Conservation (phyloP, 2,113 vertebrate species). For the Sminthopsis crassicaudata region DNA sequence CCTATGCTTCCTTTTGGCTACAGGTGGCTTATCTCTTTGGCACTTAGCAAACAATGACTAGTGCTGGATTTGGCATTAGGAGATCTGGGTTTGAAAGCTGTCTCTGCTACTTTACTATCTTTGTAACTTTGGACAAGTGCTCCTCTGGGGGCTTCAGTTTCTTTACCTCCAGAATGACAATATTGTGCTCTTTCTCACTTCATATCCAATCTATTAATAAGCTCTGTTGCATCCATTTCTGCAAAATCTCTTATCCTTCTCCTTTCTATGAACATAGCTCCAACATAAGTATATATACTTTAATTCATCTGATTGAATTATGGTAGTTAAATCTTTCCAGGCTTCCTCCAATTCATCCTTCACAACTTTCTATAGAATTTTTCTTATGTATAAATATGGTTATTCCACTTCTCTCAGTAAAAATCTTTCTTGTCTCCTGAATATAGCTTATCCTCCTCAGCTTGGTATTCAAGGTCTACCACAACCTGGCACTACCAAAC, state of each 20-base stretch:
- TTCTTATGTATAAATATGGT: background rate
- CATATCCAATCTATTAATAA: background rate
- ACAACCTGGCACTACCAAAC: background rate
- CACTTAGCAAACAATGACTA: background rate
- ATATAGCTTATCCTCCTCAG: background rate
- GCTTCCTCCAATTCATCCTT: background rate
- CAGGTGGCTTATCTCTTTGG: background rate
- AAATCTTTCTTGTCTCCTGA: background rate
- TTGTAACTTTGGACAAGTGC: too few relatives aligned
- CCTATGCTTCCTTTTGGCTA: background rate
- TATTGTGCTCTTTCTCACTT: background rate
- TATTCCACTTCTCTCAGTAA: background rate
- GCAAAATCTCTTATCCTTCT: background rate
- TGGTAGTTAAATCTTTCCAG: background rate
- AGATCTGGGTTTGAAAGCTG: background rate
- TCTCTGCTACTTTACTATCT: too few relatives aligned
- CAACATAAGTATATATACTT: background rate
- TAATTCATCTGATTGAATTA: background rate
- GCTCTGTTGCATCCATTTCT: background rate
- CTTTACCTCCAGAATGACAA: background rate
- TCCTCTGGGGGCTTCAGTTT: background rate
- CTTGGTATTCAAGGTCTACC: background rate
- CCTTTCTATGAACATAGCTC: background rate
- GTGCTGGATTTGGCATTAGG: background rate
- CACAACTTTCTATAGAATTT: background rate